Percentiles rank a stretch among this genome's conserved stretches.
Evolutionary conservation across 2,888 invertebrate species (phyloP).

Genomic region (Selenia dentaria): DNA sequence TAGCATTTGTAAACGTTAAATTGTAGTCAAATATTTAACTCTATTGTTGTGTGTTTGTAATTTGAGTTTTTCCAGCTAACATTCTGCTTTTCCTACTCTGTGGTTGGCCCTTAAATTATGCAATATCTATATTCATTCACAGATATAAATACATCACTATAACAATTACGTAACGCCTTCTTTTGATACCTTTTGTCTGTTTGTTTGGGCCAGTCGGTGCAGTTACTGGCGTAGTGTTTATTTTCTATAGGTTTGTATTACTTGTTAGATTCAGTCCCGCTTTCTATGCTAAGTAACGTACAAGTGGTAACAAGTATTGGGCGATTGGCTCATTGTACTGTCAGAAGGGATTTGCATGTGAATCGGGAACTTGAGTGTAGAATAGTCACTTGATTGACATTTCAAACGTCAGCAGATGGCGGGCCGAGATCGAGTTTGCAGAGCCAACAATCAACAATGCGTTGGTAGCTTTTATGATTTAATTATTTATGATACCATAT

Average conservation of each 20-base stretch:
- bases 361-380: slow-evolving; percentile 43
- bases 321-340: slow-evolving; percentile 50
- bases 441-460: slow-evolving; percentile 1
- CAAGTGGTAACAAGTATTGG: slow-evolving; percentile 53
- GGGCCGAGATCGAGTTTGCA: slow-evolving; percentile 16
- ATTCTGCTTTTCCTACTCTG: slow-evolving; percentile 41
- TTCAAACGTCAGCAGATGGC: slow-evolving; percentile 40
- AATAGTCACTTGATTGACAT: slow-evolving; percentile 46
- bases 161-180: slow-evolving; percentile 67
- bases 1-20: slow-evolving; percentile 46
- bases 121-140: slow-evolving; percentile 51
- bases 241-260: slow-evolving; percentile 61
- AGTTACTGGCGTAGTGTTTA: slow-evolving; percentile 59
- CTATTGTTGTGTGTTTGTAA: slow-evolving; percentile 34
- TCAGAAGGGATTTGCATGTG: slow-evolving; percentile 52
- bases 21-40: slow-evolving; percentile 42
- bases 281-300: slow-evolving; percentile 68
- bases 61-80: slow-evolving; percentile 33
- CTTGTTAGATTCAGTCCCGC: slow-evolving; percentile 49
- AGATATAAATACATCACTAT: slow-evolving; percentile 48
- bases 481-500: too few relatives aligned
- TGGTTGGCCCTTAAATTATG: slow-evolving; percentile 50
- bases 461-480: slow-evolving; percentile 7
- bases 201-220: slow-evolving; percentile 50
- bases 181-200: slow-evolving; percentile 69